Evolutionary conservation across 2,113 vertebrate species (phyloP).

Genomic region (Oceanites oceanicus): DNA sequence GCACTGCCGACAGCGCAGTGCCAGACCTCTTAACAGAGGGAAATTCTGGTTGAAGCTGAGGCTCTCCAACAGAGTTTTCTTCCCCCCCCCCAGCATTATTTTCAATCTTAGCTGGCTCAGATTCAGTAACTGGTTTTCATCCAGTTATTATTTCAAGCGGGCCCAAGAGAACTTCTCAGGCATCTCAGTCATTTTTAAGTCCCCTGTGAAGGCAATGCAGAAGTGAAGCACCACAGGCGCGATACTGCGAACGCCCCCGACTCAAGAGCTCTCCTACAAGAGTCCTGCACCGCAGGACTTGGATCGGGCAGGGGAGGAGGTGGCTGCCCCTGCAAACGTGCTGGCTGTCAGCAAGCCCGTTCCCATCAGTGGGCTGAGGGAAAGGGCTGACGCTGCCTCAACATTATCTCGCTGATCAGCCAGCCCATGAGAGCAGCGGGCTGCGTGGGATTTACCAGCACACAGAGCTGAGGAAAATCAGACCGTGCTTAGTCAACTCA

Average conservation of each 20-base stretch:
- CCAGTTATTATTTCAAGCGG: background rate
- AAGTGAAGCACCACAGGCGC: background rate
- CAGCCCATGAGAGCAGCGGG: background rate
- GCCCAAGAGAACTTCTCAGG: background rate
- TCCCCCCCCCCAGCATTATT: rapidly evolving
- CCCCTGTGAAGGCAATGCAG: background rate
- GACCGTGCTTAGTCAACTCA: background rate
- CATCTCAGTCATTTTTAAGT: background rate
- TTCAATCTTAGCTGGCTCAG: background rate
- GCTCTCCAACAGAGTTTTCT: background rate
- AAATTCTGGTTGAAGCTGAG: background rate
- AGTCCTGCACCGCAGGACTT: background rate
- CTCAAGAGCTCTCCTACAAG: background rate
- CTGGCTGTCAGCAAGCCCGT: background rate
- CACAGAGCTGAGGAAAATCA: background rate
- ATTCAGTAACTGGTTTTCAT: background rate
- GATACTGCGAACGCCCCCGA: rapidly evolving
- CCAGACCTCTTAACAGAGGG: background rate
- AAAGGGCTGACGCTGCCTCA: slow-evolving; percentile 16
- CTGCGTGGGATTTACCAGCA: slow-evolving; percentile 9
- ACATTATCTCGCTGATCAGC: background rate
- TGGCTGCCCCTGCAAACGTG: background rate
- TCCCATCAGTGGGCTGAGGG: background rate
- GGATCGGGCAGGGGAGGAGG: background rate
- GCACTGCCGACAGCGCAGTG: rapidly evolving